Percentiles rank a stretch among this genome's conserved stretches.
These are phyloP conservation scores for Pheucticus melanocephalus DNA, from an alignment of 2,113 vertebrate species.

Conservation along the genomic window DNA sequence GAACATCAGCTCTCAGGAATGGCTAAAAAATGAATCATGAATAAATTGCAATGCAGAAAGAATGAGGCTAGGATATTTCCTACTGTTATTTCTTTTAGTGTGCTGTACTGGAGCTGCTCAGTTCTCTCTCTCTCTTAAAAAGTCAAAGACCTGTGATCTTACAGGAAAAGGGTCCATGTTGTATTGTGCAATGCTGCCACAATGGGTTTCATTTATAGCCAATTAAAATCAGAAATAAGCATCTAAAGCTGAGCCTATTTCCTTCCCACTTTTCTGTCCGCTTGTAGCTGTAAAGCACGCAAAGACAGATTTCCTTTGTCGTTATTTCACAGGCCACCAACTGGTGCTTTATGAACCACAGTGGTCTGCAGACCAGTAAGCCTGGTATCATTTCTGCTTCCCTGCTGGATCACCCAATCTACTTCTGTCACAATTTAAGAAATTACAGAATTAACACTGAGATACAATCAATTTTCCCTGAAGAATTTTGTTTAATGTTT, in stretches of 20 bases:
- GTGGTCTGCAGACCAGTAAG: neutral
- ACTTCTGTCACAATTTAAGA: neutral
- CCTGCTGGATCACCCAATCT: neutral
- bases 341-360: neutral
- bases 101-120: neutral
- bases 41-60: neutral
- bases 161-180: neutral
- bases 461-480: neutral
- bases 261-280: neutral
- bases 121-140: neutral
- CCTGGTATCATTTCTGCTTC: conserved; percentile 3
- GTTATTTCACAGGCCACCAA: neutral
- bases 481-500: neutral
- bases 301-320: neutral
- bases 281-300: neutral
- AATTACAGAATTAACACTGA: neutral
- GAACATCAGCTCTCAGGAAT: neutral
- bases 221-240: conserved; percentile 28
- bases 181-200: neutral
- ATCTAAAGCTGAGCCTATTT: neutral
- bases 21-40: neutral
- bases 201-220: neutral
- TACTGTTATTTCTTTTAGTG: neutral
- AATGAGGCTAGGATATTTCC: neutral
- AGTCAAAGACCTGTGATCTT: neutral